Percentiles rank a stretch among this genome's conserved stretches.
Evolutionary conservation across 2,888 invertebrate genomes (phyloP).

Genomic region (Clistopyga incitator): DNA sequence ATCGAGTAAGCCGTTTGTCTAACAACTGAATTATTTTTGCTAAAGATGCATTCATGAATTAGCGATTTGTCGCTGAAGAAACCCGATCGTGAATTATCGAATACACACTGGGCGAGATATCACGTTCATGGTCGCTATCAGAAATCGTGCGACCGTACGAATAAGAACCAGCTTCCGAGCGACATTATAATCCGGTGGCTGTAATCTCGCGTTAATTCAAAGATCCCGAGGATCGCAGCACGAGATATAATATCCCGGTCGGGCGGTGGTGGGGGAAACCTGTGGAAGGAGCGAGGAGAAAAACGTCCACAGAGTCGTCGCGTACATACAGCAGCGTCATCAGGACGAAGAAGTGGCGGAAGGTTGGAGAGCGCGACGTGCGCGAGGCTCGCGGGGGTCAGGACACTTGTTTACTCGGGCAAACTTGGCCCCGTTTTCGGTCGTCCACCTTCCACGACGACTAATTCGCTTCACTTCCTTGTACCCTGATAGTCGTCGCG

Average conservation of each 20-base stretch:
- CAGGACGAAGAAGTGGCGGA: constrained; percentile 67
- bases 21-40: not conserved
- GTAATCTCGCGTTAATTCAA: constrained; percentile 53
- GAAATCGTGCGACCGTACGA: constrained; percentile 39
- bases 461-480: constrained; percentile 81
- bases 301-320: not conserved
- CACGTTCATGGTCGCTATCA: constrained; percentile 57
- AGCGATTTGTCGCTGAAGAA: constrained; percentile 22
- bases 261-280: not conserved
- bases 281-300: constrained; percentile 16
- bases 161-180: constrained; percentile 33
- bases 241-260: constrained; percentile 20
- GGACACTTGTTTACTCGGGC: constrained; percentile 81
- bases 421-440: constrained; percentile 83
- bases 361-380: constrained; percentile 71
- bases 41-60: not conserved
- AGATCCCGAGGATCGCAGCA: constrained; percentile 18
- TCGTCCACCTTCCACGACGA: constrained; percentile 79
- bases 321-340: constrained; percentile 14
- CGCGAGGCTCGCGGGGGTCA: constrained; percentile 59
- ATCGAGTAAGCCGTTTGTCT: not conserved
- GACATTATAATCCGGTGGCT: constrained; percentile 36
- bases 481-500: constrained; percentile 56
- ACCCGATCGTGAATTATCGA: constrained; percentile 60
- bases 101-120: constrained; percentile 56